phyloP scores from a whole-genome alignment of 2,888 invertebrate species.

The Tupiocoris notatus region DNA sequence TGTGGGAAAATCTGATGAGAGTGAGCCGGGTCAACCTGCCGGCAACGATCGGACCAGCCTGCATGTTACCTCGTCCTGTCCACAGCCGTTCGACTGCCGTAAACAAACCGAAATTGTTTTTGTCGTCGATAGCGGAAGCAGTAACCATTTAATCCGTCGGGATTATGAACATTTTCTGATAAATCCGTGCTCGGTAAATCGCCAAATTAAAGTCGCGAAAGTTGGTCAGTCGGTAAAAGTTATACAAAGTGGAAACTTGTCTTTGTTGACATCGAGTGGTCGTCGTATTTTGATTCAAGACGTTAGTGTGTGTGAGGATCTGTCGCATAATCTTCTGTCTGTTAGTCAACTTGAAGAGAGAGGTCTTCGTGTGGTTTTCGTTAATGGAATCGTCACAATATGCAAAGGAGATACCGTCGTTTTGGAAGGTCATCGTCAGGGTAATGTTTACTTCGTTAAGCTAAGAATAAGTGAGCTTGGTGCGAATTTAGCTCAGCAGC shows the following conservation, averaged over 20 bases:
- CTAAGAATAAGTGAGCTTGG: background rate
- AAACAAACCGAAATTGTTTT: background rate
- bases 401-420: background rate
- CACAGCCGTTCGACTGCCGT: background rate
- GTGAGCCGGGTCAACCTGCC: background rate
- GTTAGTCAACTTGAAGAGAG: slow-evolving; percentile 5
- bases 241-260: background rate
- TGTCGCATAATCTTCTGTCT: slow-evolving; percentile 1
- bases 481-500: background rate
- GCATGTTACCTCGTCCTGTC: background rate
- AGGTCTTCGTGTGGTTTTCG: slow-evolving; percentile 5
- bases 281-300: background rate
- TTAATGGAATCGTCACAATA: background rate
- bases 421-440: background rate
- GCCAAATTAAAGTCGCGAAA: slow-evolving; percentile 3
- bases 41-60: background rate
- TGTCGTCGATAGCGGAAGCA: background rate
- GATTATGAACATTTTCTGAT: slow-evolving; percentile 7
- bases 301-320: slow-evolving; percentile 2
- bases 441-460: background rate
- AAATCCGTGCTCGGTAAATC: background rate
- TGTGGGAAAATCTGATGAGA: background rate
- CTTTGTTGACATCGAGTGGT: background rate
- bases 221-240: background rate
- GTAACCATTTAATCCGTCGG: too few species aligned